Percentiles rank a stretch among this genome's conserved stretches.
These are phyloP conservation scores for Venustaconcha ellipsiformis DNA, from an alignment of 1,140 invertebrate species.

Conservation along the genomic window DNA sequence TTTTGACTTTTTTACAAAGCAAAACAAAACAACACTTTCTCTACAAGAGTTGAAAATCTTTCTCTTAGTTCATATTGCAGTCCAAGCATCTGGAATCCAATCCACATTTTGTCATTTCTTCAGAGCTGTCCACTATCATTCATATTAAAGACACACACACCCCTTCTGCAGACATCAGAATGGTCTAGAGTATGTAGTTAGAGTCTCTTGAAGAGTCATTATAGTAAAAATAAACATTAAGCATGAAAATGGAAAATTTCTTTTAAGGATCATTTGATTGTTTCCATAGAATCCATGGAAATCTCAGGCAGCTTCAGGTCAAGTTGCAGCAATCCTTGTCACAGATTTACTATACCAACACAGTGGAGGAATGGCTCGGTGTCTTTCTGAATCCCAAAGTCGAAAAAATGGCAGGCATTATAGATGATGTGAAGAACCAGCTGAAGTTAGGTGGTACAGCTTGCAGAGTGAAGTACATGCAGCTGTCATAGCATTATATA, in stretches of 20 bases:
- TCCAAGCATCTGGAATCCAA: no score
- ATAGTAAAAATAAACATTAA: neutral
- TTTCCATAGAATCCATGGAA: constrained; percentile 40
- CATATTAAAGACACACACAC: neutral
- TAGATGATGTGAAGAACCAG: constrained; percentile 34
- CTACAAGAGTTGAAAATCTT: no score
- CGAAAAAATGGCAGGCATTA: constrained; percentile 35
- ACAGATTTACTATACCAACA: constrained; percentile 43
- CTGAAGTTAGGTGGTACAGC: no score
- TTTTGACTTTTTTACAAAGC: no score
- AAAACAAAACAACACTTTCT: no score
- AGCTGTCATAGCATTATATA: no score
- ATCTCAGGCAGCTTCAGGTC: constrained; percentile 37
- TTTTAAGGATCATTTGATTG: constrained; percentile 1
- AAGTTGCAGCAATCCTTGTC: constrained; percentile 39
- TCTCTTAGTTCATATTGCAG: no score
- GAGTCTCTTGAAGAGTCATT: neutral
- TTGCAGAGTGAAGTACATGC: no score
- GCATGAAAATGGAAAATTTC: neutral
- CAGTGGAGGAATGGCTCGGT: constrained; percentile 51
- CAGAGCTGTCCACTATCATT: neutral
- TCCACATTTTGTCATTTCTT: no score
- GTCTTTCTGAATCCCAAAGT: constrained; percentile 41
- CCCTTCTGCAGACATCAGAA: neutral
- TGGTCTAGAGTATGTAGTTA: neutral